These are phyloP conservation scores for Uloborus diversus DNA, from an alignment of 1,140 invertebrate genomes.

Conservation along the genomic window DNA sequence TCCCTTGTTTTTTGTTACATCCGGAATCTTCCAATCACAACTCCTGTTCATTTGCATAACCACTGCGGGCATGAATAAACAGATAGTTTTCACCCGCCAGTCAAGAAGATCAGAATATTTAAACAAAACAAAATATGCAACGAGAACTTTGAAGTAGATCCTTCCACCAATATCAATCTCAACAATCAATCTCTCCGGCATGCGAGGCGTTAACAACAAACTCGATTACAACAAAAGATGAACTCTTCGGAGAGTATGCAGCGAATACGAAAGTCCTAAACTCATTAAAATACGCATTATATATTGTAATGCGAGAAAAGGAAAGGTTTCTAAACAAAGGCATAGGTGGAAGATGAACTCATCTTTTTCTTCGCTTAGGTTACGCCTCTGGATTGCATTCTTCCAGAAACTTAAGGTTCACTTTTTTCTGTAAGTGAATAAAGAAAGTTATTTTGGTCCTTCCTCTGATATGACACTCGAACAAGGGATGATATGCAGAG, in stretches of 20 bases:
- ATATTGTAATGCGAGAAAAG: not conserved
- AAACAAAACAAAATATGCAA: too few species aligned
- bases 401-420: not conserved
- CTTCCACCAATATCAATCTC: too few species aligned
- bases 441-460: not conserved
- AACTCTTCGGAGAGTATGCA: not conserved
- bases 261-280: not conserved
- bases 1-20: too few species aligned
- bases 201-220: not conserved
- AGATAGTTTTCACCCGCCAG: too few species aligned
- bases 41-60: too few species aligned
- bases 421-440: not conserved
- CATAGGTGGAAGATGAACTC: conserved; percentile 9
- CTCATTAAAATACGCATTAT: not conserved
- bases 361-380: not conserved
- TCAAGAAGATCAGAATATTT: too few species aligned
- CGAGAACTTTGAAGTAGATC: too few species aligned
- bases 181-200: too few species aligned
- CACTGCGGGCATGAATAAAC: too few species aligned
- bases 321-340: not conserved
- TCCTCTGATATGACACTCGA: not conserved
- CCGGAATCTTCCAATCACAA: too few species aligned
- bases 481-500: too few species aligned
- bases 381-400: conserved; percentile 3
- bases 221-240: not conserved